Evolutionary conservation across 2,888 invertebrate species (phyloP).

Genomic region (Cephalotes varians): DNA sequence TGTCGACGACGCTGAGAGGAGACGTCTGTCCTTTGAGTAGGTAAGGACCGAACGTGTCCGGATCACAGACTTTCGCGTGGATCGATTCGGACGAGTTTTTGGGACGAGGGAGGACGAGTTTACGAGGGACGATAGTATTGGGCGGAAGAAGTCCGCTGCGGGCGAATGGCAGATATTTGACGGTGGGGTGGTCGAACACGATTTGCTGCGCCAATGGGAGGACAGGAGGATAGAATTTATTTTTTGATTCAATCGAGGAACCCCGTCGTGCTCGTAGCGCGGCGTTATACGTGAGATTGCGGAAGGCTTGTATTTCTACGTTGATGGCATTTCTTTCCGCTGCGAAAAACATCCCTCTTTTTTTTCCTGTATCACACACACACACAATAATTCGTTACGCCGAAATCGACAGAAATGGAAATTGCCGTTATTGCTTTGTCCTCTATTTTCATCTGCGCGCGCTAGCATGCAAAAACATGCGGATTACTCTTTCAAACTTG

Average conservation of each 20-base stretch:
- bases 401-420: constrained; percentile 54
- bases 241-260: constrained; percentile 69
- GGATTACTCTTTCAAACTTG: constrained; percentile 5
- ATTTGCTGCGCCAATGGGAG: constrained; percentile 71
- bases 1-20: constrained; percentile 64
- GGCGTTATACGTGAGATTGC: constrained; percentile 59
- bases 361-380: constrained; percentile 17
- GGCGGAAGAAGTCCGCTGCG: constrained; percentile 73
- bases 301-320: constrained; percentile 60
- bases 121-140: constrained; percentile 76
- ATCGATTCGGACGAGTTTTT: constrained; percentile 76
- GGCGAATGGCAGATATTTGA: constrained; percentile 76
- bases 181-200: constrained; percentile 73
- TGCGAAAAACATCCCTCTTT: constrained; percentile 48
- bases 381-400: constrained; percentile 49
- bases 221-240: constrained; percentile 67
- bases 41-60: constrained; percentile 59
- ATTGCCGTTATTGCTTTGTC: constrained; percentile 46
- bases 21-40: constrained; percentile 35
- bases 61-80: constrained; percentile 73
- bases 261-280: constrained; percentile 59
- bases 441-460: constrained; percentile 31
- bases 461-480: constrained; percentile 2
- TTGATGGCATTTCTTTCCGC: constrained; percentile 52
- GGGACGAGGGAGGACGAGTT: constrained; percentile 75